Percentiles rank a stretch among this genome's conserved stretches.
phyloP scores from a whole-genome alignment of 1,140 invertebrate species.

The Parasteatoda tepidariorum region DNA sequence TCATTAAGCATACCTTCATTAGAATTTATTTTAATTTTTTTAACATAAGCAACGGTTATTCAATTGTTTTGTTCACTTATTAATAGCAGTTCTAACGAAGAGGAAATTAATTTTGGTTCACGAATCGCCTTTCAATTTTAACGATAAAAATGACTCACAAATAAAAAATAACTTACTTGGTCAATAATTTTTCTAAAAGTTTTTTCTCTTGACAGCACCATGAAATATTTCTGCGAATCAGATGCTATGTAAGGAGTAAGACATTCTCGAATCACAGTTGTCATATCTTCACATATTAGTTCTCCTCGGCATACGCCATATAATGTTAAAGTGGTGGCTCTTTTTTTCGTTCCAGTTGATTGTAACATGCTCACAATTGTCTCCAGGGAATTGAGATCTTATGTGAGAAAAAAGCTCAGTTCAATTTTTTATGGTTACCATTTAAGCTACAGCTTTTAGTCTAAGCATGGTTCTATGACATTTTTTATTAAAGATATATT shows the following conservation, averaged over 20 bases:
- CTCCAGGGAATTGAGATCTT: constrained; percentile 47
- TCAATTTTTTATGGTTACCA: too few relatives aligned
- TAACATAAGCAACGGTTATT: too few relatives aligned
- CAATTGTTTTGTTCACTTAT: too few relatives aligned
- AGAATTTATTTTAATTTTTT: too few relatives aligned
- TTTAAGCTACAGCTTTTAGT: too few relatives aligned
- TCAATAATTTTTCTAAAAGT: constrained; percentile 37
- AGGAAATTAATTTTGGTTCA: too few relatives aligned
- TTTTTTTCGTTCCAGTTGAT: constrained; percentile 5
- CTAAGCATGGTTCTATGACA: too few relatives aligned
- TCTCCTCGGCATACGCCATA: constrained; percentile 30
- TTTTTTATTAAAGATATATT: too few relatives aligned
- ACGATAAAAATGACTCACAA: too few relatives aligned
- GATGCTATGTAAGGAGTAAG: constrained; percentile 1
- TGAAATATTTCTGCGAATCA: constrained; percentile 27
- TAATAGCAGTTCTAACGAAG: too few relatives aligned
- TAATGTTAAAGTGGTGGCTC: constrained; percentile 24
- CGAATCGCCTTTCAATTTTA: too few relatives aligned
- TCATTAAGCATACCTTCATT: too few relatives aligned
- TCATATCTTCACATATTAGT: constrained; percentile 37
- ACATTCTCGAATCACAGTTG: constrained; percentile 15
- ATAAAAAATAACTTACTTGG: constrained; percentile 23
- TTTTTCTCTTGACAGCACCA: constrained; percentile 24
- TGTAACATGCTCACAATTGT: constrained; percentile 15
- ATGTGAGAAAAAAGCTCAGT: not conserved